Evolutionary conservation across 2,888 invertebrate species (phyloP), one percentile per base, ranked within the genome.

Genomic region (Craniophora ligustri): DNA sequence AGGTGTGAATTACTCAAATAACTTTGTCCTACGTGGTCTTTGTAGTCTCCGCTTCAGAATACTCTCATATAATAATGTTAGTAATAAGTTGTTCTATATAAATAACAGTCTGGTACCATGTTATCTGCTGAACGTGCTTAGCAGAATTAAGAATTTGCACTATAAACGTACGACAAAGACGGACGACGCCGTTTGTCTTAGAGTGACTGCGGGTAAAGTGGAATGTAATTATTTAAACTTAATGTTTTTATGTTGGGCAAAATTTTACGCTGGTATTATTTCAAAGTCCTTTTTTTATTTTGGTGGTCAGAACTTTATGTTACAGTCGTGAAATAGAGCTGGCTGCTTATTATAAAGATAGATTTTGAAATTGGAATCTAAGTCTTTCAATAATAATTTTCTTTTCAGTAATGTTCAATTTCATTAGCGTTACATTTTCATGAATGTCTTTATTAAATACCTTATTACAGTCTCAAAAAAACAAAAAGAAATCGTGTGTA

Each of bases 121-220:
- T 59, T 69, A 69, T 72, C 60, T 61, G 41, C 11, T 14, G 47
- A 11, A 67, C 67, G 72, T 71, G 71, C 47, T 57, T 56, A 45
- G 67, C 35, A 45, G 51, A 69, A 60, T 72, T 72, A 72, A 67
- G 60, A 72, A 60, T 56, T 63, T 55, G 45, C 50, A 53, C 55
- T 60, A 50, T 57, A 66, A 51, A 55, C 47, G 39, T 41, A 36
- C 13, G 51, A 58, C 48, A 32, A 8, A 7, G 26, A 69, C 40
- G 19, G 47, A 67, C n/a, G 44, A 38, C 13, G 15, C 30, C 26
- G 30, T 72, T 55, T 57, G 21, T 68, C 39, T 41, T 5, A 2
- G 31, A 38, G 40, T 50, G 48, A 56, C 48, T 57, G 46, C 34
- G 47, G 47, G 55, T n/a, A 34, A 66, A 59, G 23, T 42, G 30